Conservation (phyloP, 2,113 vertebrate genomes). For the Girardinichthys multiradiatus region DNA sequence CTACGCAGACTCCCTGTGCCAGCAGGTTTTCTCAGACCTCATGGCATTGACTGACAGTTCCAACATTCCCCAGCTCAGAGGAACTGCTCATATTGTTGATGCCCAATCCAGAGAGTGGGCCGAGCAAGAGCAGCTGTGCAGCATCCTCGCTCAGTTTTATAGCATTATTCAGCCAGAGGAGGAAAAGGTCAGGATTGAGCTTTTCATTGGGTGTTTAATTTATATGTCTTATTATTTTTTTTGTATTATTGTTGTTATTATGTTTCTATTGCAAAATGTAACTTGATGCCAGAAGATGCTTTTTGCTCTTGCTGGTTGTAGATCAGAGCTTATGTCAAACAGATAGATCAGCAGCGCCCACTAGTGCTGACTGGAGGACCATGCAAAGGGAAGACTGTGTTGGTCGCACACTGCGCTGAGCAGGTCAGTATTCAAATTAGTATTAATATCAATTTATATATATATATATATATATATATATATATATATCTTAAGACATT, state of each 20-base stretch:
- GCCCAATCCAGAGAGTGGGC: constrained; percentile 47
- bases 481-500: background rate
- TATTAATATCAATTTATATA: background rate
- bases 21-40: constrained; percentile 78
- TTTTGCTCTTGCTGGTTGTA: constrained; percentile 11
- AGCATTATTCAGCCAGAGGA: constrained; percentile 66
- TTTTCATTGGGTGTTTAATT: background rate
- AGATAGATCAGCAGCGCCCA: constrained; percentile 59
- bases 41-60: constrained; percentile 56
- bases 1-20: constrained; percentile 73
- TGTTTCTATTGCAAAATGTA: background rate
- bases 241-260: background rate
- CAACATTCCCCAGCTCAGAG: background rate
- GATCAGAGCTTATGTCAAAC: constrained; percentile 74
- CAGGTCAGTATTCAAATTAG: no score
- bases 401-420: constrained; percentile 79
- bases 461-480: no score
- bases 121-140: constrained; percentile 74
- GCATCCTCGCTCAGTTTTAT: constrained; percentile 67
- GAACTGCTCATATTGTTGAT: constrained; percentile 5
- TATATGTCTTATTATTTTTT: background rate
- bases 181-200: constrained; percentile 55
- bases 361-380: constrained; percentile 79
- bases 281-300: background rate
- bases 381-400: constrained; percentile 81